Base-by-base conservation (phyloP, 2,113 vertebrate species). In the Sinocyclocheilus rhinocerous region DNA sequence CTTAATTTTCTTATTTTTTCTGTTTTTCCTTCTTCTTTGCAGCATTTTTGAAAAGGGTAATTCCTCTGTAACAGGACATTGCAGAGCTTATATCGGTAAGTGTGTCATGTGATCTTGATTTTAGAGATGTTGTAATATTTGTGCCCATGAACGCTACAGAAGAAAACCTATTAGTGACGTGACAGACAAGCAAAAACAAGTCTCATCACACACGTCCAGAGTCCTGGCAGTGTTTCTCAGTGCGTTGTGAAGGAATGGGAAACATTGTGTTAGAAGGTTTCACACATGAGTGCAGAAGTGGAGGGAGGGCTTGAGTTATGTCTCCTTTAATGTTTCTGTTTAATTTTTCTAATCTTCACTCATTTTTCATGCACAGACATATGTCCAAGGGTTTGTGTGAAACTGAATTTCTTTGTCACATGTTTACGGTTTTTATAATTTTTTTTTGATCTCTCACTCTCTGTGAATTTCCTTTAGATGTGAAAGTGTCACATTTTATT, bases 41-140 rank as follows among this genome's bases (percentile, higher is more conserved):
- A n/a, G 42, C 9, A 2, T 24, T 26, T 10, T 10, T 24, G 29
- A 78, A 83, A 73, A 57, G 72, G 61, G 42, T 50, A 80, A 76
- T 80, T 86, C 75, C 80, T 69, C 16, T 52, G 65, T 72, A 26
- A 67, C 76, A 85, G 73, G 83, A 70, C 55, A 73, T 69, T 69
- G 57, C 79, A 83, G 39, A 63, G 20, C 57, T 45, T 63, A 24
- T 42, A 61, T 80, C 22, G 36, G 78, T 80, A 80, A 80, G 36
- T 80, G 20, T 80, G 61, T 42, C 77, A 81, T 81, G 79, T 81
- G 79, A 81, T 65, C 15, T 29, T 48, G 39, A 45, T 45, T 26
- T 65, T 11, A 26, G 59, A 20, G 79, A 81, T 81, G 59, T 81
- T 81, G 79, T 81, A 81, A 81, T 45, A 48, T 65, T 45, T 81